Evolutionary conservation across 2,888 invertebrate species (phyloP), one percentile per base, ranked within the genome.

Genomic region (Phalera bucephala): DNA sequence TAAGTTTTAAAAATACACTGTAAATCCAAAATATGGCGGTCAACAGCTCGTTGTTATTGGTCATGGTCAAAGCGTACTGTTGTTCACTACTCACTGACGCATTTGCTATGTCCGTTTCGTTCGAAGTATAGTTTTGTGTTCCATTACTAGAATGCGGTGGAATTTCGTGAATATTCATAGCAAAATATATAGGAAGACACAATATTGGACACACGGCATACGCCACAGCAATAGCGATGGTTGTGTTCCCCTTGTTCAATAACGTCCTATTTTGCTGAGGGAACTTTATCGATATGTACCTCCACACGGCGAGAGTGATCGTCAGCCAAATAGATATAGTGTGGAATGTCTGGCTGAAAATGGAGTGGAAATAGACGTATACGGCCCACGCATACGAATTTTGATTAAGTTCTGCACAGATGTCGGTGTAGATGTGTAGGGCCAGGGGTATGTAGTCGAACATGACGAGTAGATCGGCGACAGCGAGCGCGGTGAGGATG

Each of bases 321-420:
- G 98, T 98, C 60, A 98, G 83, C 93, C 96, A 97, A 57, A 98
- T 98, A 12, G 97, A 97, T 44, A 97, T 94, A 1, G 98, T 97
- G 78, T 96, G 96, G 65, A 94, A 93, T 8, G 95, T 94, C 77
- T 97, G 97, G 13, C 95, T 94, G 75, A 97, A 97, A 67, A 96
- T 94, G 2, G 96, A 96, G 74, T 98, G 97, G 64, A 97, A 95
- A 54, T 95, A 92, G 7, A 96, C 95, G 72, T 95, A 96, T 19
- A 94, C 91, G 0, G 95, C 94, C 95, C 96, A 96, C 1, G 92
- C 91, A 73, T 96, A 96, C 0, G 87, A 85, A 54, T 88, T 83
- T 14, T 75, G 70, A 47, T 89, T 87, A 13, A 86, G 73, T 36
- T 76, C 83, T 10, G 86, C 79, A 2, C 87, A 85, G 12, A 90